Conservation (phyloP, 2,113 vertebrate species). For the Phalacrocorax aristotelis region DNA sequence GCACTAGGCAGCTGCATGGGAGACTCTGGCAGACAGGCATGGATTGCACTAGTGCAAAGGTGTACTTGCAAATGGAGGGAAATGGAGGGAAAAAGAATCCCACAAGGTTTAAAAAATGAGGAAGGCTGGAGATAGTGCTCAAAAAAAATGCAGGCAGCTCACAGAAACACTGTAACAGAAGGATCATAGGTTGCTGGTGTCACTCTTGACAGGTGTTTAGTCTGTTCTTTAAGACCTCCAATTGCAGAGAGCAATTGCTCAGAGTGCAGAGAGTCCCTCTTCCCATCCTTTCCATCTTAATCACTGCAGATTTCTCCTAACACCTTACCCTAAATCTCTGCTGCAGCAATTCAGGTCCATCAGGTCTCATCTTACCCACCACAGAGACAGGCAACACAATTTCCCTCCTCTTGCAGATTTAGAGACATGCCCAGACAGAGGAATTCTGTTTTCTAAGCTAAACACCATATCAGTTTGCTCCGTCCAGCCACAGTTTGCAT, state of each 20-base stretch:
- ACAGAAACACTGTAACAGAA: not conserved
- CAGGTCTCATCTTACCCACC: not conserved
- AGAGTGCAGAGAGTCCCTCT: not conserved
- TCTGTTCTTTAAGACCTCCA: not conserved
- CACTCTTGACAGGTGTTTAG: not conserved
- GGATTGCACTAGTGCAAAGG: rapidly evolving
- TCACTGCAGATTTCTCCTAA: not conserved
- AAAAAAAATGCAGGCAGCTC: not conserved
- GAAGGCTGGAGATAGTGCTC: not conserved
- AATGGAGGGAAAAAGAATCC: too few relatives aligned
- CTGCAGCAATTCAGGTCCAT: not conserved
- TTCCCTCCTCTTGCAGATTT: not conserved
- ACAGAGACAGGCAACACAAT: not conserved
- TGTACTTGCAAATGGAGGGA: not conserved
- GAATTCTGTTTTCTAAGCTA: not conserved
- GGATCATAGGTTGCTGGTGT: not conserved
- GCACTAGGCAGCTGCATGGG: rapidly evolving
- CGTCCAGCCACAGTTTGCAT: not conserved
- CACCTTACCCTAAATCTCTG: not conserved
- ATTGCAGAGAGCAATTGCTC: not conserved
- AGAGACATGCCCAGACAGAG: not conserved
- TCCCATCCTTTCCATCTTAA: not conserved
- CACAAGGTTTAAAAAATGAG: not conserved
- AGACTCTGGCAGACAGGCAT: not conserved
- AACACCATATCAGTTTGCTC: not conserved